Base-by-base conservation (phyloP, 2,113 vertebrate species). In the Rhipidura dahli region DNA sequence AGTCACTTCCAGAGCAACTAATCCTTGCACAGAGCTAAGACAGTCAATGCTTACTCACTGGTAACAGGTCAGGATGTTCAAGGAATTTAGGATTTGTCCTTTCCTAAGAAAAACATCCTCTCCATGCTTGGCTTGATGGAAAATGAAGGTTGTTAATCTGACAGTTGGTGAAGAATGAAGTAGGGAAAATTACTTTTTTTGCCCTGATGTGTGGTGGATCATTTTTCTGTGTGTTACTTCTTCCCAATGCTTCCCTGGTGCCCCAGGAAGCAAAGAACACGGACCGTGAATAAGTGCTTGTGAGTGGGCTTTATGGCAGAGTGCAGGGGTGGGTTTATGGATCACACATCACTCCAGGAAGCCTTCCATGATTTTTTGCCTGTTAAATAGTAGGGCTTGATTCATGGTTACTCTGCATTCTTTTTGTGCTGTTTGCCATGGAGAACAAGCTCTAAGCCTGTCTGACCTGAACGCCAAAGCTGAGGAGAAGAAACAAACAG, bases 51-150 rank as follows among this genome's bases (percentile, higher is more conserved):
- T 80, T 59, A 65, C 45, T 94, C 61, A 50, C n/a, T 80, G 63
- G 66, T 85, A 39, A 91, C 77, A 28, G n/a, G 11, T 40, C 82
- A 14, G 59, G 15, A 10, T 44, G 63, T 73, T 85, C 23, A 66
- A 59, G 47, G 78, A 96, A 94, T 95, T 76, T 47, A 56, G 50
- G 27, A 63, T 77, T 87, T 87, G 61, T 21, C 51, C 61, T 93
- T 83, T 91, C 33, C 65, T 47, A 24, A 77, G 50, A 69, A 71
- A 87, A 83, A 40, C 10, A 4, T 28, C 28, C 28, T 68, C 61
- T 78, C 12, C 3, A 2, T 60, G 40, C 66, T 82, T 87, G 65
- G 26, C 33, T 64, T 79, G 49, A 33, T 64, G 53, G 53, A 71
- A 84, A 91, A 59, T 27, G 26, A 50, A 44, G 22, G 57, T 49